Conservation (phyloP, 2,113 vertebrate genomes). For the Myotis davidii region DNA sequence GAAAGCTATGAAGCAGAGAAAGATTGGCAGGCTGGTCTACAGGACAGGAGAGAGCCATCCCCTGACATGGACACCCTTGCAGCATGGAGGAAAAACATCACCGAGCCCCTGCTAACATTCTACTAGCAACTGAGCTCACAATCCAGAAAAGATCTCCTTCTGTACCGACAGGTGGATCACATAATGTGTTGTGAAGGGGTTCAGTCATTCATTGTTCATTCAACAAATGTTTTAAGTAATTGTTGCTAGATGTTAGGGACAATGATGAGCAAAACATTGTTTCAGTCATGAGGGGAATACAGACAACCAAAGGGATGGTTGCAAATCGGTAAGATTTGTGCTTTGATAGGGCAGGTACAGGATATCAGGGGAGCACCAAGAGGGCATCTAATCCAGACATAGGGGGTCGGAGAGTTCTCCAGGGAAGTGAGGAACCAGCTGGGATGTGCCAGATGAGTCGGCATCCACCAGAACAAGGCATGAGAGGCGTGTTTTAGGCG, state of each 20-base stretch:
- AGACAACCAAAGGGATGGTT: not conserved
- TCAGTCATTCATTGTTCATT: not conserved
- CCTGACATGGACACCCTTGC: not conserved
- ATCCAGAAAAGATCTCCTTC: not conserved
- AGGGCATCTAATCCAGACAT: not conserved
- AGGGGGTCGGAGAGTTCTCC: not conserved
- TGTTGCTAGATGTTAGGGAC: not conserved
- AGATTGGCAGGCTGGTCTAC: not conserved
- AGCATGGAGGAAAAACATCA: not conserved
- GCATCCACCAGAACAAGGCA: not conserved
- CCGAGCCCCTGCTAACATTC: not conserved
- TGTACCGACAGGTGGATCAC: not conserved
- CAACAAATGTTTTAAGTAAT: not conserved
- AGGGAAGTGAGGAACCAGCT: not conserved
- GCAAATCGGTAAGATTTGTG: not conserved
- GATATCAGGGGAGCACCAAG: not conserved
- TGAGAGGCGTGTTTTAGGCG: not conserved
- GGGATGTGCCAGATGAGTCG: not conserved
- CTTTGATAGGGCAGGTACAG: not conserved
- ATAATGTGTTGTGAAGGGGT: not conserved
- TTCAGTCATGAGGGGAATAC: not conserved
- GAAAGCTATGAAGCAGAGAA: not conserved
- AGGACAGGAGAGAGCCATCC: not conserved
- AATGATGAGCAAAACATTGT: not conserved
- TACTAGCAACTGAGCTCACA: not conserved